These are phyloP conservation scores for Blennius ocellaris DNA, from an alignment of 2,113 vertebrate species.

Conservation along the genomic window DNA sequence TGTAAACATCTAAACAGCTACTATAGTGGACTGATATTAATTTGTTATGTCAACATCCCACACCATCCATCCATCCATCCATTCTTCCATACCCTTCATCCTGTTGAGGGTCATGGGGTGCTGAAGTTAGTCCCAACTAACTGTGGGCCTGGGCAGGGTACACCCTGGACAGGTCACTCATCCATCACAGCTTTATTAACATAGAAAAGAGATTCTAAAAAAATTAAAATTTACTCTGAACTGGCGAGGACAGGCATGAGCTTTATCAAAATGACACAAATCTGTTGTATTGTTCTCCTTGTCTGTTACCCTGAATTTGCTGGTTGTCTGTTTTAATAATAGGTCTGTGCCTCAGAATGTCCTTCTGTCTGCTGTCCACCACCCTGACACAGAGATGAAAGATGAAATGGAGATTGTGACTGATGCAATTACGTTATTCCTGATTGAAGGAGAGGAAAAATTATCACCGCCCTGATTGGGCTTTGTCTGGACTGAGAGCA, in stretches of 20 bases:
- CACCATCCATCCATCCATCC: no score
- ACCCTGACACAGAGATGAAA: slow-evolving; percentile 78
- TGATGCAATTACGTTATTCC: slow-evolving; percentile 84
- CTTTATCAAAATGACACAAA: slow-evolving; percentile 67
- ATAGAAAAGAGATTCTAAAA: no score
- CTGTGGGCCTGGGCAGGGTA: no score
- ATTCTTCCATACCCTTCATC: no score
- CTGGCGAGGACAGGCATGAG: slow-evolving; percentile 46
- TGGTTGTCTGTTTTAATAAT: slow-evolving; percentile 73
- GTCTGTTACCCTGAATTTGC: slow-evolving; percentile 56
- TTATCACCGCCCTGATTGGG: slow-evolving; percentile 84
- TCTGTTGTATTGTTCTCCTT: slow-evolving; percentile 67
- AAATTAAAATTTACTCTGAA: slow-evolving; percentile 3
- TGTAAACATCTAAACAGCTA: no score
- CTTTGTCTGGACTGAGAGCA: slow-evolving; percentile 83
- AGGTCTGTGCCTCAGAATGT: slow-evolving; percentile 64
- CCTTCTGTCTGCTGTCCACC: slow-evolving; percentile 65
- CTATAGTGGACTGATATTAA: no score
- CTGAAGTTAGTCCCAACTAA: no score
- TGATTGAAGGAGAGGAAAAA: slow-evolving; percentile 88
- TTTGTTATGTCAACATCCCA: no score
- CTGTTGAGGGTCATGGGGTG: no score
- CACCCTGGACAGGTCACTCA: no score
- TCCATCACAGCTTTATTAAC: no score
- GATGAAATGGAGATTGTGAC: slow-evolving; percentile 85